Percentiles rank a stretch among this genome's conserved stretches.
These are phyloP conservation scores for Cheumatopsyche charites DNA, from an alignment of 1,140 invertebrate genomes.

Conservation along the genomic window DNA sequence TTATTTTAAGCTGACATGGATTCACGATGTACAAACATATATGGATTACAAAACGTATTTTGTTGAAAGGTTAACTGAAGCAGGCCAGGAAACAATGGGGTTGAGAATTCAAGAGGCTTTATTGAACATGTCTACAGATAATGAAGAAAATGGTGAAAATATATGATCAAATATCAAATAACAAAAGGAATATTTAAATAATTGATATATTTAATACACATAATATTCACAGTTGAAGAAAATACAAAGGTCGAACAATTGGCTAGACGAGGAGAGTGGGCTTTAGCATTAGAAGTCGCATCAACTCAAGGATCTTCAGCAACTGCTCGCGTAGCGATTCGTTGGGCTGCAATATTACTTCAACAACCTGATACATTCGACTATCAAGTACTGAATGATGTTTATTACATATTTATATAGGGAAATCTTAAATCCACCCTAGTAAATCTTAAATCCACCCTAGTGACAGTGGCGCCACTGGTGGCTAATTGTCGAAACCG, in stretches of 20 bases:
- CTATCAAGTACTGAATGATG: slow-evolving; percentile 43
- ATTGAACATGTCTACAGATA: slow-evolving; percentile 32
- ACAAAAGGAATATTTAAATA: too few relatives aligned
- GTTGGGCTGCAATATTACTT: slow-evolving; percentile 41
- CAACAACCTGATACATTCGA: slow-evolving; percentile 42
- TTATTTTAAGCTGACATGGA: too few relatives aligned
- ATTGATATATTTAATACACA: too few relatives aligned
- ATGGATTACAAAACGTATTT: neutral
- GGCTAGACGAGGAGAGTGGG: slow-evolving; percentile 43
- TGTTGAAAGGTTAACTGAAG: slow-evolving; percentile 42
- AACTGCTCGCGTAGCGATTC: slow-evolving; percentile 35
- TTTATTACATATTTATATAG: slow-evolving; percentile 4
- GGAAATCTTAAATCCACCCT: neutral
- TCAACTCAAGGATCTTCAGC: slow-evolving; percentile 29
- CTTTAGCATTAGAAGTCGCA: slow-evolving; percentile 42
- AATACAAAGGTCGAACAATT: slow-evolving; percentile 41
- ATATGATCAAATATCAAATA: slow-evolving; percentile 32
- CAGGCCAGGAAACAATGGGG: slow-evolving; percentile 45
- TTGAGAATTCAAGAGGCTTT: slow-evolving; percentile 39
- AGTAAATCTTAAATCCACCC: too few relatives aligned
- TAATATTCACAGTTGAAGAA: slow-evolving; percentile 33
- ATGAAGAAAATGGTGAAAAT: slow-evolving; percentile 27
- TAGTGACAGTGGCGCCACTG: too few relatives aligned
- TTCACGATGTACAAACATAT: neutral
- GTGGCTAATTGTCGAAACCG: too few relatives aligned